Percentiles rank a stretch among this genome's conserved stretches.
phyloP scores from a whole-genome alignment of 2,888 invertebrate genomes.

The Pseudococcus longispinus region DNA sequence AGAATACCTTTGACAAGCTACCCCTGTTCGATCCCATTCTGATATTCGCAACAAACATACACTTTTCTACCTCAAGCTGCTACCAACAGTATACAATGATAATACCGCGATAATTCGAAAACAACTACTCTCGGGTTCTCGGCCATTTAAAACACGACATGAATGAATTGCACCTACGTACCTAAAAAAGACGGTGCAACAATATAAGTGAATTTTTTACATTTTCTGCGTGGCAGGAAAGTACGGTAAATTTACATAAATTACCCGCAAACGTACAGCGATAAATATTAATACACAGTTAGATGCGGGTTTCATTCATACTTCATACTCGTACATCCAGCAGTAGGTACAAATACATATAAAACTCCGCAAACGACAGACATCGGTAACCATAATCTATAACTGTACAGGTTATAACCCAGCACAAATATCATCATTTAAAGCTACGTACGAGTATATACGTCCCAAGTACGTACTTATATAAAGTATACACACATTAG shows the following conservation, averaged over 20 bases:
- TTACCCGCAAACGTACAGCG: neutral
- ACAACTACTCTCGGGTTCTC: neutral
- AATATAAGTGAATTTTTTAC: neutral
- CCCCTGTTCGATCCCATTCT: too few species aligned
- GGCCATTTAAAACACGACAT: neutral
- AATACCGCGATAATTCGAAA: neutral
- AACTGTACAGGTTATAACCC: neutral
- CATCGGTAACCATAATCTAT: neutral
- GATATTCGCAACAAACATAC: too few species aligned
- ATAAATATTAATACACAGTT: constrained; percentile 7
- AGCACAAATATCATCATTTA: neutral
- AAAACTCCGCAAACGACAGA: neutral
- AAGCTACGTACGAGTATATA: neutral
- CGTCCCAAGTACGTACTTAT: neutral
- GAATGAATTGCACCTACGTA: neutral
- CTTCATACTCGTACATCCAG: neutral
- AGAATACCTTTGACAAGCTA: too few species aligned
- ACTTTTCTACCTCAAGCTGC: neutral
- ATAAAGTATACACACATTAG: neutral
- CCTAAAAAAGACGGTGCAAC: neutral
- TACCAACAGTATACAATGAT: neutral
- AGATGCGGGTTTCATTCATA: constrained; percentile 13
- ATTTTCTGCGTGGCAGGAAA: neutral
- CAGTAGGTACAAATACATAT: neutral
- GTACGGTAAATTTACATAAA: constrained; percentile 2